Evolutionary conservation across 1,140 invertebrate genomes (phyloP).

Genomic region (Maniola jurtina): DNA sequence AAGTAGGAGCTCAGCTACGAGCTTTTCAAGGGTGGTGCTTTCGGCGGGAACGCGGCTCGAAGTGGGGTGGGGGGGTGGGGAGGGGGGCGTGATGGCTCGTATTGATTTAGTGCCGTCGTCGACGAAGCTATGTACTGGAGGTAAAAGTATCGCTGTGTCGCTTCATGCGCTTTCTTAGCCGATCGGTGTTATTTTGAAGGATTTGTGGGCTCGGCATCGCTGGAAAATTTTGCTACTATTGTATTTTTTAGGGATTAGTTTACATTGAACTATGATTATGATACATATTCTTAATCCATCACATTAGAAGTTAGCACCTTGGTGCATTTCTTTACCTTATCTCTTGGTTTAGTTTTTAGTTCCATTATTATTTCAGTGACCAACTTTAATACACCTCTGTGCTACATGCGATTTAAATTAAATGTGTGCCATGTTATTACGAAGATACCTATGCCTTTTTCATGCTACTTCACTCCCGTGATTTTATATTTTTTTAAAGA

Average conservation of each 20-base stretch:
- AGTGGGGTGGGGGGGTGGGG: slow-evolving; percentile 38
- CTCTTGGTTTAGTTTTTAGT: no score
- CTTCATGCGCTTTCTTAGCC: slow-evolving; percentile 74
- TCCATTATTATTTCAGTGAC: no score
- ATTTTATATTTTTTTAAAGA: no score
- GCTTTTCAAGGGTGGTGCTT: slow-evolving; percentile 78
- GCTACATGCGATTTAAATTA: no score
- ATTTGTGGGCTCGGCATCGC: background rate
- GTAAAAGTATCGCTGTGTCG: slow-evolving; percentile 65
- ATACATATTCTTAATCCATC: no score
- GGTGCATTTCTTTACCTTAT: no score
- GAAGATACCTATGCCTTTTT: no score
- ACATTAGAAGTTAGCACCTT: no score
- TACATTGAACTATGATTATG: background rate
- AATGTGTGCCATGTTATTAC: no score
- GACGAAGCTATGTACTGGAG: slow-evolving; percentile 73
- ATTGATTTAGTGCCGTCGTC: slow-evolving; percentile 80
- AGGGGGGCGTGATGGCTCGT: slow-evolving; percentile 74
- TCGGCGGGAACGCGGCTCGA: slow-evolving; percentile 74
- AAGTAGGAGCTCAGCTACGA: slow-evolving; percentile 78
- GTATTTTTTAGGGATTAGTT: background rate
- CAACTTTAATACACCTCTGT: no score
- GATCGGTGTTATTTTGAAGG: slow-evolving; percentile 19
- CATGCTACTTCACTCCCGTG: no score
- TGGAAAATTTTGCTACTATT: background rate